Base-by-base conservation (phyloP, 92 coral and sea anemone species). In the Epizoanthus ramosus region DNA sequence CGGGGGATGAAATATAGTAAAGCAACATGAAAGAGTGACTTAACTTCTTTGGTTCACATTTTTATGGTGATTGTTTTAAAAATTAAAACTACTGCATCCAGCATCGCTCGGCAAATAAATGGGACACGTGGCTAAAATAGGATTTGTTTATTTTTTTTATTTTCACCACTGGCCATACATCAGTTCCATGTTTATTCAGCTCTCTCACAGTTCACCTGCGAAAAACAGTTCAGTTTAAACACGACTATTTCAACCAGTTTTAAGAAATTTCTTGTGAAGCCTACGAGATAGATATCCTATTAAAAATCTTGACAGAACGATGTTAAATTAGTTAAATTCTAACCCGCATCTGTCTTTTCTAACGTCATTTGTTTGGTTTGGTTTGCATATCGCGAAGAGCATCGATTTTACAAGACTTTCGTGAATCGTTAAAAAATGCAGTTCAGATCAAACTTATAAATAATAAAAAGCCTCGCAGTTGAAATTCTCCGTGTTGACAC, bases 141-240 rank as follows among this genome's bases (percentile, higher is more conserved):
- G 35, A 54, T 61, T 22, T 77, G 71, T 77, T 61, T 77, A 77
- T 77, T 77, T 12, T 45, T n/a, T 47, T 47, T 8, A 37, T 37
- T 77, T 77, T 63, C 35, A 77, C 43, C 60, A 77, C 45, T 77
- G 47, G 41, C 47, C 82, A 61, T 41, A 43, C 69, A 77, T 61
- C 81, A 61, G 24, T 77, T 57, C 58, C 8, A 61, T 85, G 76
- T 84, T 88, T 80, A 84, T 83, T 69, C 81, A 64, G 91, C 66
- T 88, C 70, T 85, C 79, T 71, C 64, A 80, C 76, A 85, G 83
- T 84, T 73, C 86, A 80, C 57, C 58, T 57, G 76, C 86, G 50
- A 75, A 88, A 63, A 66, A 81, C 57, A 24, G 79, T 71, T 88
- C 57, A 24, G 79, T 71, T 88, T 88, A 84, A 84, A 75, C 80